These are phyloP conservation scores for Tapirus terrestris DNA, from an alignment of 2,113 vertebrate genomes.

Conservation along the genomic window DNA sequence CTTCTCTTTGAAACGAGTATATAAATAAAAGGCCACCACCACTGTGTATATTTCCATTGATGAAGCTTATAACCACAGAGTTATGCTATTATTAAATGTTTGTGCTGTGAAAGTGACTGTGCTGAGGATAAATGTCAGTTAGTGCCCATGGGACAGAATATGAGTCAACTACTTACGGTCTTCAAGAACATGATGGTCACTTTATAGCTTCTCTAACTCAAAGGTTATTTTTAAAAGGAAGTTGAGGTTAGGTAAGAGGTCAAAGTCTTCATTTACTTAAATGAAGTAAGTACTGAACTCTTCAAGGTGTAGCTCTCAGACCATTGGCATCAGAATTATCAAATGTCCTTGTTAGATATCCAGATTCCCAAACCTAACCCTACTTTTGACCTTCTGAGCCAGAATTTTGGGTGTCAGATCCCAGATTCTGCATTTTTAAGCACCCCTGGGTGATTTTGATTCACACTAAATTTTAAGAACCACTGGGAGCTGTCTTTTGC, in stretches of 20 bases:
- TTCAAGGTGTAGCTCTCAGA: not conserved
- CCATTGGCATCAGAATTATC: not conserved
- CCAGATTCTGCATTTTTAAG: not conserved
- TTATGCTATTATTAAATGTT: constrained; percentile 57
- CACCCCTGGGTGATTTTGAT: not conserved
- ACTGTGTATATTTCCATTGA: constrained; percentile 76
- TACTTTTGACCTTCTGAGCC: not conserved
- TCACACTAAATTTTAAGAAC: not conserved
- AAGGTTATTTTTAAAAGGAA: constrained; percentile 63
- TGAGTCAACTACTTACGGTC: constrained; percentile 61
- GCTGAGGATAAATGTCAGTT: constrained; percentile 58
- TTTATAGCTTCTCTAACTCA: constrained; percentile 39
- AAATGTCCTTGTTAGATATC: not conserved
- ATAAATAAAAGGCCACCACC: constrained; percentile 70
- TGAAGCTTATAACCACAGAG: constrained; percentile 69
- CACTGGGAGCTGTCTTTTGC: not conserved
- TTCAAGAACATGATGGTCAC: constrained; percentile 8
- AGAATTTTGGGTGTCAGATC: not conserved
- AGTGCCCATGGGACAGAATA: constrained; percentile 60
- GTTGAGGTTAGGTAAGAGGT: not conserved
- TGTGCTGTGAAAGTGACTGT: constrained; percentile 55
- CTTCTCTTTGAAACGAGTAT: constrained; percentile 78
- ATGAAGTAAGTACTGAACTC: not conserved
- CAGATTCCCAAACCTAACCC: not conserved
- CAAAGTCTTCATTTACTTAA: constrained; percentile 41